Conservation (phyloP, 1,140 invertebrate species). For the Neelides sp. region DNA sequence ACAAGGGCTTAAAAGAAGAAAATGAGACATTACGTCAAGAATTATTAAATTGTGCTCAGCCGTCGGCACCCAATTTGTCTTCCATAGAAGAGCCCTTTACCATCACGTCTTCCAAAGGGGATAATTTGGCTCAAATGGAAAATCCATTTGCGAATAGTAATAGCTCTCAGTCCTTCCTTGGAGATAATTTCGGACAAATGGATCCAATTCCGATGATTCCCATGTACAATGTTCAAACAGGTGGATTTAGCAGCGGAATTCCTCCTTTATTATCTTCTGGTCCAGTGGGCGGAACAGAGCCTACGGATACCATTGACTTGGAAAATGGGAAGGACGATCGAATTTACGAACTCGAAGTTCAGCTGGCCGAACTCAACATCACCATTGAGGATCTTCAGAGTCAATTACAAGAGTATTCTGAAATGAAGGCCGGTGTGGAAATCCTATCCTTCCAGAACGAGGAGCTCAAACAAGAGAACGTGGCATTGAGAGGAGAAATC, state of each 20-base stretch:
- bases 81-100: too few relatives aligned
- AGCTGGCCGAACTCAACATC: constrained; percentile 2
- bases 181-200: neutral
- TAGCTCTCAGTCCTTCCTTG: too few relatives aligned
- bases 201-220: neutral
- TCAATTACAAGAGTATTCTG: neutral
- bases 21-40: too few relatives aligned
- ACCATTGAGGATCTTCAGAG: neutral
- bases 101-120: too few relatives aligned
- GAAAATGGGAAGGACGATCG: neutral
- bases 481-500: neutral
- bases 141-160: too few relatives aligned
- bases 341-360: constrained; percentile 6
- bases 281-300: neutral
- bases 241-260: neutral
- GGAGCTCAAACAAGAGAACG: constrained; percentile 1
- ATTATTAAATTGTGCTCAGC: too few relatives aligned
- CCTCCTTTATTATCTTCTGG: neutral
- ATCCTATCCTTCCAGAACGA: neutral
- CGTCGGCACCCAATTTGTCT: too few relatives aligned
- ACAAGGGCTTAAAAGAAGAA: too few relatives aligned
- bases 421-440: constrained; percentile 1
- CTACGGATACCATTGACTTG: neutral
- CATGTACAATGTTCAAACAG: neutral
- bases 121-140: too few relatives aligned